Conservation (phyloP, 1,140 invertebrate genomes). For the Drosophila sproati region DNA sequence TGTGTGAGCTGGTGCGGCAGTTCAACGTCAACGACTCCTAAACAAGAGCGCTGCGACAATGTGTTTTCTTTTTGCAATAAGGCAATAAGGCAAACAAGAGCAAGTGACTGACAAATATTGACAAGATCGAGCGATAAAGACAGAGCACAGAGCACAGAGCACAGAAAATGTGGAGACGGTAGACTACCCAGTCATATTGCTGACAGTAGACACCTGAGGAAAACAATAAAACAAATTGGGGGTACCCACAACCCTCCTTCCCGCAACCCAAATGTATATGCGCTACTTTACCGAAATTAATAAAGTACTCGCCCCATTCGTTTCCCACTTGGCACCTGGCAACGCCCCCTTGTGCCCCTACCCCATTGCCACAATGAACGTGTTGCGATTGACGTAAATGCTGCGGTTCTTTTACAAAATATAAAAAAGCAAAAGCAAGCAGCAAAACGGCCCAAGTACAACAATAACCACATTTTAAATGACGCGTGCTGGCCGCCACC, state of each 20-base stretch:
- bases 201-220: constrained; percentile 10
- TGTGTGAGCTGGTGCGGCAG: background rate
- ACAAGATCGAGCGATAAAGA: constrained; percentile 65
- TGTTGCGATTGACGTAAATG: constrained; percentile 63
- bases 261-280: too few species aligned
- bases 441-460: constrained; percentile 17
- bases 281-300: constrained; percentile 20
- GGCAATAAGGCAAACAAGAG: constrained; percentile 64
- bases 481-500: constrained; percentile 66
- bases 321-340: constrained; percentile 15
- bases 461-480: constrained; percentile 60
- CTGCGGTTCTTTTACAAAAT: constrained; percentile 44
- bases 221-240: constrained; percentile 7
- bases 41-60: constrained; percentile 59
- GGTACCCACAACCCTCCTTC: background rate
- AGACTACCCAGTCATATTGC: background rate
- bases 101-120: constrained; percentile 77
- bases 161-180: constrained; percentile 6
- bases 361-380: background rate
- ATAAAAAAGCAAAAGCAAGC: background rate
- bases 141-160: constrained; percentile 8
- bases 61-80: constrained; percentile 44
- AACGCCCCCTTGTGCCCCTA: constrained; percentile 3
- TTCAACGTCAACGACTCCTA: constrained; percentile 67
- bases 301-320: constrained; percentile 12